Evolutionary conservation across 2,113 vertebrate genomes (phyloP).

Genomic region (Syngnathus typhle): DNA sequence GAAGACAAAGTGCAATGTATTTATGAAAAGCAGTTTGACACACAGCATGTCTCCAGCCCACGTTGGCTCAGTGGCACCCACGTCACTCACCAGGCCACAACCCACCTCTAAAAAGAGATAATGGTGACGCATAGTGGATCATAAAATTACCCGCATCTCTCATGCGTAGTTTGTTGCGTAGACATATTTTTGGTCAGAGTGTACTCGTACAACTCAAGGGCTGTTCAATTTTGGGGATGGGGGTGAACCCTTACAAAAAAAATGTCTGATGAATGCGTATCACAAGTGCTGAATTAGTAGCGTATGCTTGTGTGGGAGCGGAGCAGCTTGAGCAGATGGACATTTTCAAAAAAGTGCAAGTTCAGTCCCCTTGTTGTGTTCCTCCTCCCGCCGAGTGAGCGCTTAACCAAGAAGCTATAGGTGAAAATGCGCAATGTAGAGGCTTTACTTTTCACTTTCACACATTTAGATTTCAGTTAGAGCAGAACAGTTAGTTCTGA

Average conservation of each 20-base stretch:
- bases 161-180: no score
- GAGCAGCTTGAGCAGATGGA: slow-evolving; percentile 21
- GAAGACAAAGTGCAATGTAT: no score
- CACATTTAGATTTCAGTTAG: background rate
- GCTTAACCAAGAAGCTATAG: slow-evolving; percentile 5
- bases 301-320: slow-evolving; percentile 22
- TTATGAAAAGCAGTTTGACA: no score
- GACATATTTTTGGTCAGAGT: no score
- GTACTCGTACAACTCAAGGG: no score
- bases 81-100: no score
- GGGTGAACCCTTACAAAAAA: slow-evolving; percentile 2
- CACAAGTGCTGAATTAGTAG: slow-evolving; percentile 13
- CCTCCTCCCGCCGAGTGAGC: slow-evolving; percentile 10
- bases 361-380: slow-evolving; percentile 21
- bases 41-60: no score
- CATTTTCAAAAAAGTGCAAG: slow-evolving; percentile 15
- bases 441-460: no score
- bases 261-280: slow-evolving; percentile 23
- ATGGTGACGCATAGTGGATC: no score
- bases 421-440: background rate
- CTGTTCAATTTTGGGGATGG: background rate
- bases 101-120: no score
- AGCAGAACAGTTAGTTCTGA: background rate
- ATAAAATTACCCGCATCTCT: no score
- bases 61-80: no score